phyloP scores from a whole-genome alignment of 2,888 invertebrate genomes.

The Pediacus dermestoides region DNA sequence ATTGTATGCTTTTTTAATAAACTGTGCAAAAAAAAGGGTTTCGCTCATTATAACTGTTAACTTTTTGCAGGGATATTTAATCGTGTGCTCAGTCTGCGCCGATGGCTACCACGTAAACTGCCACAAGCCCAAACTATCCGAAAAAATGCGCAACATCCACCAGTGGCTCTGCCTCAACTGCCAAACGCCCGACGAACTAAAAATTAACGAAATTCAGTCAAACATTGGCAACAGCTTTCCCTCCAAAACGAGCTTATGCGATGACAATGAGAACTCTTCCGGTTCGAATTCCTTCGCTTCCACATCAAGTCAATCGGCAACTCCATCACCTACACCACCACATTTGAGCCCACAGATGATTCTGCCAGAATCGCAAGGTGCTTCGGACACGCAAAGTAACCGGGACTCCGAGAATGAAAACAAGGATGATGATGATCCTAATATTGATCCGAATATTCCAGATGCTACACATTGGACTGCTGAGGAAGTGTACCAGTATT shows the following conservation, averaged over 20 bases:
- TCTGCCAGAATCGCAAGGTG: conserved; percentile 20
- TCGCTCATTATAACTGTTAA: conserved; percentile 2
- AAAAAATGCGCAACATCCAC: conserved; percentile 56
- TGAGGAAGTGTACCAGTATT: conserved; percentile 78
- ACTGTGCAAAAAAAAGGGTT: conserved; percentile 4
- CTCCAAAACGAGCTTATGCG: conserved; percentile 10
- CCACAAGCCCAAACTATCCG: conserved; percentile 67
- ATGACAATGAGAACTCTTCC: not conserved
- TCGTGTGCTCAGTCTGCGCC: conserved; percentile 69
- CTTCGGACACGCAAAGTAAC: conserved; percentile 34
- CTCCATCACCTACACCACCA: conserved; percentile 40
- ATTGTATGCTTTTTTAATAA: no score
- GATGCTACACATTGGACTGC: conserved; percentile 80
- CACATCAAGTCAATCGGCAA: conserved; percentile 24
- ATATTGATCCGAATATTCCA: conserved; percentile 66
- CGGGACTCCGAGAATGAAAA: conserved; percentile 35
- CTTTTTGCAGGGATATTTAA: conserved; percentile 36
- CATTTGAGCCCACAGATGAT: conserved; percentile 43
- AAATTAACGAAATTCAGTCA: conserved; percentile 45
- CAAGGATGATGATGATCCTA: conserved; percentile 41
- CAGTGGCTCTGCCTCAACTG: conserved; percentile 75
- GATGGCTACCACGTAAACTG: conserved; percentile 82
- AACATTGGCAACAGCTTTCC: conserved; percentile 23
- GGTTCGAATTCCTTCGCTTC: conserved; percentile 21
- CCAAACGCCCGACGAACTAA: conserved; percentile 46